Percentiles rank a stretch among this genome's conserved stretches.
These are phyloP conservation scores for Drosophila monieri DNA, from an alignment of 2,888 invertebrate genomes.

Conservation along the genomic window DNA sequence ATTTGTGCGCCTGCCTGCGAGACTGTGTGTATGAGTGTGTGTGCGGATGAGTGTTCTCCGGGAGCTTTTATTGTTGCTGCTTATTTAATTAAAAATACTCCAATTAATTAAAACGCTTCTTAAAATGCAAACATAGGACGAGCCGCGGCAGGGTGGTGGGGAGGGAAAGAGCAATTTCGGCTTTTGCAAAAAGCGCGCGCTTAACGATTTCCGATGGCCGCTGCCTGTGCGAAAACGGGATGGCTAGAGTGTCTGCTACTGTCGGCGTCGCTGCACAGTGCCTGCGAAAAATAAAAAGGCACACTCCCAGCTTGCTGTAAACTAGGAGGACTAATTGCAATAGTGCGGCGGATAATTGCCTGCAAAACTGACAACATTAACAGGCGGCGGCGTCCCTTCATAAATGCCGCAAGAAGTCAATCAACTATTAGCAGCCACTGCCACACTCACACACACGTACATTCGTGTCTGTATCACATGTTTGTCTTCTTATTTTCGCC, in stretches of 20 bases:
- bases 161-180: constrained; percentile 32
- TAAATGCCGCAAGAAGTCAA: constrained; percentile 64
- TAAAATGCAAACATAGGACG: constrained; percentile 45
- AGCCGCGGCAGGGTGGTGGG: constrained; percentile 1
- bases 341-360: constrained; percentile 39
- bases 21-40: constrained; percentile 1
- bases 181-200: constrained; percentile 72
- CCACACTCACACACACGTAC: constrained; percentile 43
- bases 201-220: constrained; percentile 33
- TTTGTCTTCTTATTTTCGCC: constrained; percentile 79
- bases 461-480: constrained; percentile 79
- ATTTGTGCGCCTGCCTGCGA: constrained; percentile 14
- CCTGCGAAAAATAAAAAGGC: constrained; percentile 47
- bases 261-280: constrained; percentile 57
- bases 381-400: constrained; percentile 30
- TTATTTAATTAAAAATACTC: constrained; percentile 77
- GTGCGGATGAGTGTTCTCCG: constrained; percentile 46
- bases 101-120: constrained; percentile 69
- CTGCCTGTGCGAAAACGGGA: constrained; percentile 69
- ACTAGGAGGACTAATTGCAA: constrained; percentile 49
- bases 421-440: constrained; percentile 75
- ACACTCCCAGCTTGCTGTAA: constrained; percentile 16
- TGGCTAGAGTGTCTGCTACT: constrained; percentile 56
- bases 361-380: constrained; percentile 52
- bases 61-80: constrained; percentile 58